Conservation (phyloP, 2,113 vertebrate genomes). For the Conger conger region DNA sequence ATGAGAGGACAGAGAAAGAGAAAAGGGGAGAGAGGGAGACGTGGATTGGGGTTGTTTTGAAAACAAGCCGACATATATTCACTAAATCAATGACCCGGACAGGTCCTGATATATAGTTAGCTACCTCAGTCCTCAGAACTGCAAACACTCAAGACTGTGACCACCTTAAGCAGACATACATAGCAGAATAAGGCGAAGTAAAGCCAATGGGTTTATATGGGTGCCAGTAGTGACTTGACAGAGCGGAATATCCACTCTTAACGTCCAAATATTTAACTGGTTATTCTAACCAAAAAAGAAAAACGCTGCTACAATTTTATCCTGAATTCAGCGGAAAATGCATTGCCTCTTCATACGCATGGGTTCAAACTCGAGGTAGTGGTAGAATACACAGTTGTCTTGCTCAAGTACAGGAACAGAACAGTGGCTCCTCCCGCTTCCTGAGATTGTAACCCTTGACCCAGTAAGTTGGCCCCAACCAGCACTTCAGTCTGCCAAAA, state of each 20-base stretch:
- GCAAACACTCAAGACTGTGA: not conserved
- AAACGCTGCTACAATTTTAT: not conserved
- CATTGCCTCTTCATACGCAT: not conserved
- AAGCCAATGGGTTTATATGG: not conserved
- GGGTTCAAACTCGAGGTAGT: not conserved
- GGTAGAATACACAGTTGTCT: not conserved
- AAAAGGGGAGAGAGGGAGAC: not conserved
- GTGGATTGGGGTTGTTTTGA: not conserved
- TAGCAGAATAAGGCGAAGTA: not conserved
- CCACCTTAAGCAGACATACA: not conserved
- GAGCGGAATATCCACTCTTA: not conserved
- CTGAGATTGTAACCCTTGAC: slow-evolving; percentile 4
- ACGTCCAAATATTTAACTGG: not conserved
- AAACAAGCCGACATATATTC: not conserved
- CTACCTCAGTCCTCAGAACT: not conserved
- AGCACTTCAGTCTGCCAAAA: not conserved
- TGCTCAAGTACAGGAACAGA: not conserved
- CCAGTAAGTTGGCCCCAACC: not conserved
- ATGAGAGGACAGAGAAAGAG: not conserved
- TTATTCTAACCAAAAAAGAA: not conserved
- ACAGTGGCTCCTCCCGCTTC: not conserved
- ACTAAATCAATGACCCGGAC: not conserved
- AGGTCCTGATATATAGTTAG: not conserved
- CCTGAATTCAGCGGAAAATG: not conserved
- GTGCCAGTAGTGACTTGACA: not conserved